A percentile compares a stretch with the other conserved stretches of the same genome.
Conservation (phyloP, 2,797 vertebrate species). For the Salmo trutta region DNA sequence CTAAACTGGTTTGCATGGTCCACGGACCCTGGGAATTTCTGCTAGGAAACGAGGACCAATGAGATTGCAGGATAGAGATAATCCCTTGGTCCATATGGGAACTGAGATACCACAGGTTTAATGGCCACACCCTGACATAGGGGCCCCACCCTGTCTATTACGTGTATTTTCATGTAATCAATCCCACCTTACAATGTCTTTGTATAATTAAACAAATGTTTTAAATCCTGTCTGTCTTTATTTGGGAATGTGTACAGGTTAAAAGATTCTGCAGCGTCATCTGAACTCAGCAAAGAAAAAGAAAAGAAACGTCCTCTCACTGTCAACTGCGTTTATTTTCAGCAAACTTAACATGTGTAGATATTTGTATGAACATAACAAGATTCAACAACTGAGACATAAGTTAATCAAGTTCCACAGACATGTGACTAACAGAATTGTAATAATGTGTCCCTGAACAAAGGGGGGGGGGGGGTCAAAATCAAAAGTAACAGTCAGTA, state of each 20-base stretch:
- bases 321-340: too few relatives aligned
- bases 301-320: too few relatives aligned
- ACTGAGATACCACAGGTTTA: slow-evolving; percentile 41
- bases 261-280: neutral
- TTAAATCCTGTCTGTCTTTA: slow-evolving; percentile 11
- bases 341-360: too few relatives aligned
- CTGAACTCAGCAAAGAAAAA: neutral
- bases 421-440: too few relatives aligned
- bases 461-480: too few relatives aligned
- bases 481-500: too few relatives aligned
- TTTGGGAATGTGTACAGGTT: neutral
- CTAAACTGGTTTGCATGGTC: slow-evolving; percentile 49
- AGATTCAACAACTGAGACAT: too few relatives aligned
- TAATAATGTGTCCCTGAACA: too few relatives aligned
- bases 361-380: too few relatives aligned
- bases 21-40: slow-evolving; percentile 66
- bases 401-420: too few relatives aligned
- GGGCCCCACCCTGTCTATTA: slow-evolving; percentile 19
- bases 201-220: slow-evolving; percentile 38
- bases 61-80: slow-evolving; percentile 58
- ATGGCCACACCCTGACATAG: slow-evolving; percentile 42
- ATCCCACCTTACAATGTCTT: slow-evolving; percentile 34
- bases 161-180: slow-evolving; percentile 36
- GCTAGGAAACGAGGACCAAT: slow-evolving; percentile 32
- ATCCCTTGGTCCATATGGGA: slow-evolving; percentile 61